Conservation (phyloP, 2,797 vertebrate species). For the Argya squamiceps region DNA sequence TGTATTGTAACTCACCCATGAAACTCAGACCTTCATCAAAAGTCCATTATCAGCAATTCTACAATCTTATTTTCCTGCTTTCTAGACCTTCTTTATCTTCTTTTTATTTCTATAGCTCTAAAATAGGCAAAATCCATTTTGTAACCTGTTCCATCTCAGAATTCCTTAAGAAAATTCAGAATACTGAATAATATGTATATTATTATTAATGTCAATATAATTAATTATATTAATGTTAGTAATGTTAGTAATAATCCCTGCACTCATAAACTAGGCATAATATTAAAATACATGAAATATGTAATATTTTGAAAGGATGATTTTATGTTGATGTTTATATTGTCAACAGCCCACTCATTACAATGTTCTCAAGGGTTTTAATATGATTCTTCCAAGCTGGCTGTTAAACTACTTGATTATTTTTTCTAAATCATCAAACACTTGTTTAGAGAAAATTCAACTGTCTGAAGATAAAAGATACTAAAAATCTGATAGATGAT, state of each 20-base stretch:
- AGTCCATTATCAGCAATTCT: background rate
- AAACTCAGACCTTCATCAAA: background rate
- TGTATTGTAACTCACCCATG: background rate
- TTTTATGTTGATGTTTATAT: background rate
- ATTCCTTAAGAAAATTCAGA: background rate
- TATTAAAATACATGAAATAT: background rate
- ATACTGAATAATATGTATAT: background rate
- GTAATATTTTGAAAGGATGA: background rate
- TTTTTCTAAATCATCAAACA: background rate
- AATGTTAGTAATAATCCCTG: background rate
- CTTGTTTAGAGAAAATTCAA: background rate
- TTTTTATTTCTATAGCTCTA: background rate
- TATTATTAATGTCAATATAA: background rate
- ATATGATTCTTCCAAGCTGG: background rate
- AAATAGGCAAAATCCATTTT: background rate
- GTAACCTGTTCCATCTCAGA: accelerated
- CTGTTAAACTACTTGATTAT: background rate
- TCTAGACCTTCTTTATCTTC: background rate
- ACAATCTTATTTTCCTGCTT: background rate
- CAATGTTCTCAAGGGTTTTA: background rate
- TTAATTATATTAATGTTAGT: background rate
- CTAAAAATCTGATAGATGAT: background rate
- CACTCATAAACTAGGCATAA: background rate
- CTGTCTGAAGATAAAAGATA: background rate
- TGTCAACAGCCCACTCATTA: background rate